Evolutionary conservation across 1,140 invertebrate species (phyloP), one percentile per base, ranked within the genome.

Genomic region (Papilio glaucus): DNA sequence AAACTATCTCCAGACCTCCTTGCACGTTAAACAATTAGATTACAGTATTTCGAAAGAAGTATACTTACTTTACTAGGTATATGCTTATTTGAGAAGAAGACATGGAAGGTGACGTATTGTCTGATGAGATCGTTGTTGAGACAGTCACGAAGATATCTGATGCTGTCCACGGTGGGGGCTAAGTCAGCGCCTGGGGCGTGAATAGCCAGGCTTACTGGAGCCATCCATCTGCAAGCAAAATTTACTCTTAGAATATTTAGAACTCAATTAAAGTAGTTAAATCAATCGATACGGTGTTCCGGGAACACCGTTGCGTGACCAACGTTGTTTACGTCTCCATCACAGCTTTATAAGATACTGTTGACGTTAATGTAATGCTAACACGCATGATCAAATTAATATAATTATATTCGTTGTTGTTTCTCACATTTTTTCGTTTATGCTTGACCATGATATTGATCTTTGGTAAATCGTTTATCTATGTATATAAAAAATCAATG

Each of bases 51-150:
- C n/a, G n/a, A n/a, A n/a, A n/a, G n/a, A 33, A 33, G 29, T 33
- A 6, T 79, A 81, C 93, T 93, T 77, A 96, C 95, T 89, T 94
- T 88, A 93, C 95, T 96, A 61, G 97, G 97, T 82, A 98, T 95
- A 88, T 98, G 96, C 86, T 97, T 97, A 73, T 95, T 95, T 77
- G 96, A 96, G 86, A 98, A 98, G 92, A 97, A 98, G 38, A 98
- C 84, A 89, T 98, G 97, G 91, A 98, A 98, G 71, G 96, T 97
- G 81, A 97, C 96, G 76, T 95, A 95, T 79, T 97, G 95, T 18
- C 95, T 94, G 42, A 98, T 94, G 62, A 97, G 92, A 18, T 95
- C 94, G 71, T 94, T 93, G 9, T 94, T 93, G 38, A 94, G 94
- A 80, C 96, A 97, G 80, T 96, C 95, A 15, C 96, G 91, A 53